phyloP scores from a whole-genome alignment of 2,797 vertebrate genomes.

The Enteromius fasciolatus region DNA sequence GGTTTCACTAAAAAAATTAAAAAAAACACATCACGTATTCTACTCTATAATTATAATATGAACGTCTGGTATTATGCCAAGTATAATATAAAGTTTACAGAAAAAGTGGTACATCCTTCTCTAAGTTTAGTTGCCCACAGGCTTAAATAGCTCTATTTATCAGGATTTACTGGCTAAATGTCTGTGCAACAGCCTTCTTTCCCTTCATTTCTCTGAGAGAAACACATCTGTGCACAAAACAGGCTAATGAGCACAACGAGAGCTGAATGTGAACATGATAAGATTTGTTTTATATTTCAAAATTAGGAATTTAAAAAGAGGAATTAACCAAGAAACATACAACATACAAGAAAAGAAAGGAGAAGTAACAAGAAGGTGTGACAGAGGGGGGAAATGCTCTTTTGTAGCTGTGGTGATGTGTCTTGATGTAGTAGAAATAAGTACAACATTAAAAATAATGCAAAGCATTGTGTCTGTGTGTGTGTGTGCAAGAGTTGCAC shows the following conservation, averaged over 20 bases:
- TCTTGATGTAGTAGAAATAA: neutral
- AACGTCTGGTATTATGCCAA: neutral
- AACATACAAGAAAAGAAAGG: conserved; percentile 17
- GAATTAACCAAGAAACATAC: neutral
- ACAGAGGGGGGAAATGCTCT: neutral
- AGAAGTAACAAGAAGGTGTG: conserved; percentile 1
- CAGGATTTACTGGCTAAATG: neutral
- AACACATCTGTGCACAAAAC: neutral
- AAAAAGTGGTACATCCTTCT: neutral
- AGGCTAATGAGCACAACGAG: neutral
- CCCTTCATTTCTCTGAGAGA: neutral
- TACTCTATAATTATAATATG: neutral
- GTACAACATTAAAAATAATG: neutral
- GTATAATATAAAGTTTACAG: neutral
- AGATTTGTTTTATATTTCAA: neutral
- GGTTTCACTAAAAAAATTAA: neutral
- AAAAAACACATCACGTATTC: neutral
- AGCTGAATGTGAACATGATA: neutral
- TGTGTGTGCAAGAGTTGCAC: conserved; percentile 3
- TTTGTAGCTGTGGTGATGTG: neutral
- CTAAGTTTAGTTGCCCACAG: neutral
- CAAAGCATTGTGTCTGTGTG: neutral
- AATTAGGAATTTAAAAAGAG: conserved; percentile 17
- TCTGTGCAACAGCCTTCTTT: neutral
- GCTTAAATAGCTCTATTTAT: neutral